Evolutionary conservation across 2,888 invertebrate species (phyloP), one percentile per base, ranked within the genome.

Genomic region (Glyphotaelius pellucidus): DNA sequence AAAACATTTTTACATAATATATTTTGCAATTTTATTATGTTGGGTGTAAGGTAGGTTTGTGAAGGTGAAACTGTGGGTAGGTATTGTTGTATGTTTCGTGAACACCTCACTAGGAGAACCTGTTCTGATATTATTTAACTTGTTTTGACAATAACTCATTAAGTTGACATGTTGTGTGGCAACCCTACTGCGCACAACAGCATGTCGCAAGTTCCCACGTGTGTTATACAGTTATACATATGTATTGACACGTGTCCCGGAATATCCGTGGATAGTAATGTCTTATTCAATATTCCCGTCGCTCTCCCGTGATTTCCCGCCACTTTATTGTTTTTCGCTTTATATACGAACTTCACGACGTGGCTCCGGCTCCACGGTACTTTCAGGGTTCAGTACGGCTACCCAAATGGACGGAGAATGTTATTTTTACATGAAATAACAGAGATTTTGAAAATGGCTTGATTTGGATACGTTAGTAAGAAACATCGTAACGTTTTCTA

Each of bases 301-400:
- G 91, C 91, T 91, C 32, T 52, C 83, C 87, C 88, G 90, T 92
- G 92, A 92, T 92, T 92, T 92, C 88, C 92, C 90, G 86, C 35
- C 90, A 92, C 91, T 92, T 92, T 92, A 92, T 92, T 92, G 92
- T 92, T 92, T 92, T 91, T 91, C 92, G 91, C 91, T 92, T 89
- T 89, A 89, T 89, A 89, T 89, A 67, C 89, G 79, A 89, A 85
- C 85, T 85, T 85, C 38, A n/a, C 85, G 42, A 85, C 42, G 35
- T 85, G 38, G 85, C 19, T n/a, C n/a, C 42, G 85, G 38, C 85
- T 42, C 32, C 85, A n/a, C 52, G 52, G 32, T 85, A 85, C 35
- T 19, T 85, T 38, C 38, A 30, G n/a, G 38, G 52, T 25, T 67
- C 19, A 67, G 35, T 25, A 42, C n/a, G 3, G 47, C 12, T 85